Evolutionary conservation across 1,140 invertebrate genomes (phyloP), one percentile per base, ranked within the genome.

Genomic region (Rhopalosiphum padi): DNA sequence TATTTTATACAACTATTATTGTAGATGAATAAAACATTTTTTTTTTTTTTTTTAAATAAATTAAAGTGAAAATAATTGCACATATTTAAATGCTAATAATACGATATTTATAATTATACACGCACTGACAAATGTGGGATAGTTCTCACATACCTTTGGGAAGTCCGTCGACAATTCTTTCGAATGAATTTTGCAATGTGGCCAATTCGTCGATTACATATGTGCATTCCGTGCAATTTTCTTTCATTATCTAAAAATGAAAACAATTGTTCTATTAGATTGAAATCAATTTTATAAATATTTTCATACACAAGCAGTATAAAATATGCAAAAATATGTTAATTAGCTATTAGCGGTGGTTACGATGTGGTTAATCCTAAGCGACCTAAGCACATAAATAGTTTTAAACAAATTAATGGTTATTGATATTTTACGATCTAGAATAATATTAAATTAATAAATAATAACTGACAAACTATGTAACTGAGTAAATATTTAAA

Each of bases 141-240:
- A 90, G 53, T 90, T 90, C 53, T 90, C 89, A 90, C 89, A 89
- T 94, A 94, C 94, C 94, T 83, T 89, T 94, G 21, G 94, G 94
- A 82, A 94, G 82, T 93, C 93, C 82, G 68, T 85, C 86, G 37
- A 93, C 60, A 89, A 94, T 93, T 60, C 83, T 87, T 46, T 83
- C 35, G 25, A 93, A 94, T 53, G 91, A 82, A 37, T 91, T 93
- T 48, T 94, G 94, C 43, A 94, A 83, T 60, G 55, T 43, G 43
- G 86, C 82, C 90, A 92, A 91, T 91, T 94, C 90, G 41, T 88
- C 37, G 48, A 94, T 48, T 85, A 25, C 37, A 53, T 22, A 8
- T 53, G 48, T 43, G 8, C 60, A 92, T 82, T 92, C 90, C 46
- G 90, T 92, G 7, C 90, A 83, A 83, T 91, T 91, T 91, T 83